Base-by-base conservation (phyloP, 2,113 vertebrate species). In the Scomber japonicus region DNA sequence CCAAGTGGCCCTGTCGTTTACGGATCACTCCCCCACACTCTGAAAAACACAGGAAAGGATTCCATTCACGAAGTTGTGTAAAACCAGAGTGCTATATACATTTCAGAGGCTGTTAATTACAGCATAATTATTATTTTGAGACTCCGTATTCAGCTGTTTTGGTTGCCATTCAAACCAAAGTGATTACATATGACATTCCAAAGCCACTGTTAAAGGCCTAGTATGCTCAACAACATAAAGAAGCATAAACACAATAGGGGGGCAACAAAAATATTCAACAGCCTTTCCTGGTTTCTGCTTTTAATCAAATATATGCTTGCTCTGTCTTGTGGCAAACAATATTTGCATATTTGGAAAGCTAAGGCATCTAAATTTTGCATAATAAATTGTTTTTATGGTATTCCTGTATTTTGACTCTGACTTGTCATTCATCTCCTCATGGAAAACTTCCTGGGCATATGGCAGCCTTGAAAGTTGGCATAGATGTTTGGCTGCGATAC, bases 21-120 rank as follows among this genome's bases (percentile, higher is more conserved):
- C 56, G 95, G 60, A 99, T 94, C 79, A 98, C 94, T 74, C 97
- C 96, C 15, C 98, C 98, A 0, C 98, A 99, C 56, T 95, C 98
- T 99, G 80, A 45, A 85, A 88, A 74, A 76, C 50, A 81, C 46
- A 74, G 21, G 35, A 71, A 75, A 2, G 21, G 35, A 78, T 31
- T 76, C 5, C 8, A 45, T 82, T 70, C 46, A 46, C n/a, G 64
- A 79, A 87, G 30, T 15, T 54, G 19, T 12, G 63, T 27, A 57
- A 0, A 54, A 2, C 9, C 57, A 0, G 11, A 15, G 1, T 64
- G 45, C 15, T 14, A 10, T 19, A 80, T 56, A 44, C 50, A 56
- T 68, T 46, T 61, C 10, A 60, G 13, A 14, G 13, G 13, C 40
- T 53, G 44, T 71, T 50, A 86, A 75, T 73, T 75, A 68, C n/a